Percentiles rank a stretch among this genome's conserved stretches.
Evolutionary conservation across 2,888 invertebrate species (phyloP).

Genomic region (Saturnia japonica): DNA sequence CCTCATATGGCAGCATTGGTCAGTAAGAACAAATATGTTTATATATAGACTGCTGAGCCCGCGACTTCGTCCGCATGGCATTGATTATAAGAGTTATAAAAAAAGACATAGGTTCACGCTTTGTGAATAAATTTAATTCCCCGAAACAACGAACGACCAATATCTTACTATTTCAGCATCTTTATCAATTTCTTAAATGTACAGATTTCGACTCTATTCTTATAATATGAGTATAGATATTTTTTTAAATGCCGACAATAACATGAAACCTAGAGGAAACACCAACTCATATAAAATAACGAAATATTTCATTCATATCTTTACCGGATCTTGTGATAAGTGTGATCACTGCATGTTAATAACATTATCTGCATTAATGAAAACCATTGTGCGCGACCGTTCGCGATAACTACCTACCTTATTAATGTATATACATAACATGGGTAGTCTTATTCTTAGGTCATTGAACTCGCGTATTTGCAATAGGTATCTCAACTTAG

Average conservation of each 20-base stretch:
- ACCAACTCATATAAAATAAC: not conserved
- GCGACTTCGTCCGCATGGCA: too few species aligned
- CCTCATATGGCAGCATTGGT: too few species aligned
- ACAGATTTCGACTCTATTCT: too few species aligned
- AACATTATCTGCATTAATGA: not conserved
- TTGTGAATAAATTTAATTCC: too few species aligned
- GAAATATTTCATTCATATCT: constrained; percentile 6
- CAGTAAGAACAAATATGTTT: too few species aligned
- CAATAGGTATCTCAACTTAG: not conserved
- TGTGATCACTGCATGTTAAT: constrained; percentile 5
- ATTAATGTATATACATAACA: not conserved
- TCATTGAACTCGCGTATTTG: not conserved
- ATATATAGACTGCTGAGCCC: too few species aligned
- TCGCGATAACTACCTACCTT: not conserved
- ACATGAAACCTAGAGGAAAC: not conserved
- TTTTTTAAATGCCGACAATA: not conserved
- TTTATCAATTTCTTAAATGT: too few species aligned
- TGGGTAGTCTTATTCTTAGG: not conserved
- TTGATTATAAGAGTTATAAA: too few species aligned
- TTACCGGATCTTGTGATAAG: not conserved
- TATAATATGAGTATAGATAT: too few species aligned
- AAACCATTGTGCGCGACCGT: not conserved
- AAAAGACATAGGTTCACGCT: too few species aligned
- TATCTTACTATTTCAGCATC: too few species aligned
- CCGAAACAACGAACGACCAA: too few species aligned